These are phyloP conservation scores for Dysidea cf. avara DNA, from an alignment of 37 sponge, comb jelly and placozoan genomes.

Conservation along the genomic window DNA sequence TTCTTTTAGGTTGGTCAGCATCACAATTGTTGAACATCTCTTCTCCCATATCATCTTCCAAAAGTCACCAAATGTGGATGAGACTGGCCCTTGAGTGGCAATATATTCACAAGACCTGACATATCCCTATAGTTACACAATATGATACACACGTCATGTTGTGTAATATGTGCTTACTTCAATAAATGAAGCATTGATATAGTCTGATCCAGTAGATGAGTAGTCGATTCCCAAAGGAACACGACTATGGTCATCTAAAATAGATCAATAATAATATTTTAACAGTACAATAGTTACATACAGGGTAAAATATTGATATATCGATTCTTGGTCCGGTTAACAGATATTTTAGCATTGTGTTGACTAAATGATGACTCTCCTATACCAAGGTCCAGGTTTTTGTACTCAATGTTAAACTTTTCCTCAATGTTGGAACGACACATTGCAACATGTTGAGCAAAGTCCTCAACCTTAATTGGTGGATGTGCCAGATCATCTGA, in stretches of 20 bases:
- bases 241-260: no score
- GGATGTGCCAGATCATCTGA: slow-evolving; percentile 54
- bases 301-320: slow-evolving; percentile 83
- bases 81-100: slow-evolving; percentile 63
- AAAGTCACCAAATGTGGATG: slow-evolving; percentile 65
- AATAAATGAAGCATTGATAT: no score
- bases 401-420: slow-evolving; percentile 69
- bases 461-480: slow-evolving; percentile 45
- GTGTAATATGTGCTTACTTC: no score
- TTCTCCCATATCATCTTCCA: no score
- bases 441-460: slow-evolving; percentile 52
- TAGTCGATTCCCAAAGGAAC: no score
- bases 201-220: no score
- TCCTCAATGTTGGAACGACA: slow-evolving; percentile 47
- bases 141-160: not conserved
- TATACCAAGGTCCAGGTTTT: no score
- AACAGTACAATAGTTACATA: no score
- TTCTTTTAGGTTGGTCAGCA: slow-evolving; percentile 72
- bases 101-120: slow-evolving; percentile 40
- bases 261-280: no score
- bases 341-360: slow-evolving; percentile 57
- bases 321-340: slow-evolving; percentile 74
- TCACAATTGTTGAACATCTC: slow-evolving; percentile 65
- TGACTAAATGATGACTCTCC: no score
- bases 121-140: slow-evolving; percentile 20